Evolutionary conservation across 2,888 invertebrate genomes (phyloP), one percentile per base, ranked within the genome.

Genomic region (Cremastinae sp.): DNA sequence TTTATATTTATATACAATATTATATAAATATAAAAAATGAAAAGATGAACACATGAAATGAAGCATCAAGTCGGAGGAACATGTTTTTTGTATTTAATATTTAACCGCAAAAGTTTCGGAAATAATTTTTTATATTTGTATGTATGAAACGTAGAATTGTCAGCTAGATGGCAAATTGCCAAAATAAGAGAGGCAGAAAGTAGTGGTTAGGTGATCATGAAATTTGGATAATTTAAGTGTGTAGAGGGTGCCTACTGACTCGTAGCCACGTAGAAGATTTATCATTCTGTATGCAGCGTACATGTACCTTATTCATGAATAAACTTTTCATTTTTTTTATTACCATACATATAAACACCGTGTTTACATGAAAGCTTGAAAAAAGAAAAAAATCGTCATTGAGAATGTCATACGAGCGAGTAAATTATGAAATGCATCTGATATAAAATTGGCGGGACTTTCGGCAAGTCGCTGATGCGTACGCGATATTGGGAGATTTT

Each of bases 211-310:
- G 76, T 73, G 68, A 76, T 68, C 16, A 73, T 64, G 73, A 28
- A 28, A 28, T 28, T 28, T 28, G 28, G 28, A 64, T 65, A 56
- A 64, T 3, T 28, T 75, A 56, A 75, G 66, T 79, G 78, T 79
- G 65, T 79, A 78, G 78, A 78, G 79, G 78, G 78, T 79, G 79
- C 79, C 79, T 74, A 79, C 74, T 76, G 56, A 71, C 41, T 62
- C 73, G 68, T 79, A 75, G 75, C 72, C 41, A 49, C 37, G 70
- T 76, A 73, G 76, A 69, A 59, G 14, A 22, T 62, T n/a, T 28
- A 28, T 28, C 28, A 35, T 59, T 68, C 51, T 43, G 53, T 64
- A 69, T 70, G 74, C 74, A 70, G 70, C 58, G 69, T 74, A 59
- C 2, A 5, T 55, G 56, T 76, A 73, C 62, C 47, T 53, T 41